Conservation (phyloP, 2,888 invertebrate species). For the Dryocosmus kuriphilus region DNA sequence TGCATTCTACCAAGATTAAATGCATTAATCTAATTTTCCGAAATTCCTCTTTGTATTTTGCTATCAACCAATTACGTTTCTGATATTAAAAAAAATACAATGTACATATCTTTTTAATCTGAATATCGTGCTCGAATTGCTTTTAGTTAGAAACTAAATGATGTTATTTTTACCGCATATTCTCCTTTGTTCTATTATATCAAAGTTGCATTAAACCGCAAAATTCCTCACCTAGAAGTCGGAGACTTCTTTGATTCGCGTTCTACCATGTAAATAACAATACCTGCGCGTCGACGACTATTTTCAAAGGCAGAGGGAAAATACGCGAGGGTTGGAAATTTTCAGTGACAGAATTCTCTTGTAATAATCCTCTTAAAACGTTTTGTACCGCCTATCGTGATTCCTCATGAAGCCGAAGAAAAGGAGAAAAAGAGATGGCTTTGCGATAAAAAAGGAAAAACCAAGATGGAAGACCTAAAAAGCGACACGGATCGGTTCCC, state of each 20-base stretch:
- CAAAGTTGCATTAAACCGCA: constrained; percentile 29
- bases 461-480: constrained; percentile 30
- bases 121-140: too few species aligned
- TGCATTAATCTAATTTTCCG: background rate
- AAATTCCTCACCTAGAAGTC: constrained; percentile 28
- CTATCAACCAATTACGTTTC: too few species aligned
- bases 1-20: background rate
- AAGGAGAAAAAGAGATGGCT: background rate
- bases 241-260: constrained; percentile 4
- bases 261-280: constrained; percentile 34
- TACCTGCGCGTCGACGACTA: constrained; percentile 20
- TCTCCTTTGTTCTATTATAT: background rate
- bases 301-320: constrained; percentile 11
- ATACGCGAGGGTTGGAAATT: background rate
- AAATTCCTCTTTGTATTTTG: too few species aligned
- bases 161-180: background rate
- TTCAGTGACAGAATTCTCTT: constrained; percentile 3
- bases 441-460: background rate
- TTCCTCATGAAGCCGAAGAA: constrained; percentile 1
- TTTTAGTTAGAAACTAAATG: background rate
- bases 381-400: constrained; percentile 23
- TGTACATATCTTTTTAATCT: too few species aligned
- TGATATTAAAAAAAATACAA: too few species aligned
- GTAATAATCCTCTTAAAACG: constrained; percentile 32
- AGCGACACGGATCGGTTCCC: constrained; percentile 55